Conservation (phyloP, 2,888 invertebrate genomes). For the Brachynemurus nebulosus region DNA sequence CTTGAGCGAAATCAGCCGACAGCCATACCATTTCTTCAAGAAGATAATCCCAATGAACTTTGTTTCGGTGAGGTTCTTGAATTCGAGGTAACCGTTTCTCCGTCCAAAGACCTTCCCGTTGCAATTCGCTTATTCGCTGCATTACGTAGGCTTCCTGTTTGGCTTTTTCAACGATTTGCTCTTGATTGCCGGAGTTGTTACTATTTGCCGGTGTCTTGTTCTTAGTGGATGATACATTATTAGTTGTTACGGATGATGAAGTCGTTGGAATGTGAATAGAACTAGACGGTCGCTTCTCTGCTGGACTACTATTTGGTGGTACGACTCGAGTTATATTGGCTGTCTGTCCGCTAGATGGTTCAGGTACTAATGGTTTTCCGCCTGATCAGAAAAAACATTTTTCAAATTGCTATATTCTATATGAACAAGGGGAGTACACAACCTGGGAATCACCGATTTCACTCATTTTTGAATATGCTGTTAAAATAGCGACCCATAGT, state of each 20-base stretch:
- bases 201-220: constrained; percentile 21
- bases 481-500: no score
- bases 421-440: no score
- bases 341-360: constrained; percentile 12
- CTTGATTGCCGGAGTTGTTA: constrained; percentile 38
- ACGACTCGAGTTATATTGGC: constrained; percentile 21
- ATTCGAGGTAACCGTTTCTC: constrained; percentile 83
- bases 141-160: constrained; percentile 92
- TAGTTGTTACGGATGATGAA: constrained; percentile 4
- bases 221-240: no score
- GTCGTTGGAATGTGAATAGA: constrained; percentile 13
- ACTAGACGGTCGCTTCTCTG: constrained; percentile 10
- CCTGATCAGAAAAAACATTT: constrained; percentile 30
- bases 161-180: constrained; percentile 72
- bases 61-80: constrained; percentile 75
- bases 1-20: constrained; percentile 93
- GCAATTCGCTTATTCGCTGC: constrained; percentile 79
- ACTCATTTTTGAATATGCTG: no score
- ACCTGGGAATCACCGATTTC: no score
- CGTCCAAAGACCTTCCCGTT: constrained; percentile 91
- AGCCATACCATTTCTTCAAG: constrained; percentile 99
- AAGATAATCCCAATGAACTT: constrained; percentile 97
- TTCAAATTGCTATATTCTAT: no score
- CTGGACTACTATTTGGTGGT: constrained; percentile 19
- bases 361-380: constrained; percentile 37